These are phyloP conservation scores for Pseudochirops cupreus DNA, from an alignment of 2,797 vertebrate genomes.

Conservation along the genomic window DNA sequence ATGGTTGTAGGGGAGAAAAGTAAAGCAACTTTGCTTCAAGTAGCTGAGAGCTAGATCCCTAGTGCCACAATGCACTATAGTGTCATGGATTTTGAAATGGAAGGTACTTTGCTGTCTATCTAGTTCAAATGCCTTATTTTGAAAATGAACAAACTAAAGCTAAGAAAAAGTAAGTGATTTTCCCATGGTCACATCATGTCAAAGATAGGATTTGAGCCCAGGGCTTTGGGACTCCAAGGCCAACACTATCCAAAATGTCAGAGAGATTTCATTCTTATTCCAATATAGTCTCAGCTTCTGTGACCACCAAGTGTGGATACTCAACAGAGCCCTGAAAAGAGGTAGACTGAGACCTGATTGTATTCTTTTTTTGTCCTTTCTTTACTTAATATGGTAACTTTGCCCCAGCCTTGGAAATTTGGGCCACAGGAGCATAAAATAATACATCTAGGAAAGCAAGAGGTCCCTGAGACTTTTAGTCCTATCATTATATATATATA, in stretches of 20 bases:
- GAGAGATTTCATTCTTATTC: not conserved
- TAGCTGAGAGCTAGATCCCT: not conserved
- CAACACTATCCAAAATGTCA: not conserved
- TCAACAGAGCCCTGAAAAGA: not conserved
- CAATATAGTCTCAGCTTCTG: not conserved
- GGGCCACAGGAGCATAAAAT: not conserved
- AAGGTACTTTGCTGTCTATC: not conserved
- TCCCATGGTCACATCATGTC: not conserved
- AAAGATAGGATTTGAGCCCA: not conserved
- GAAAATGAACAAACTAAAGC: not conserved
- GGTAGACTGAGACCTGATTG: not conserved
- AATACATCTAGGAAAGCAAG: not conserved
- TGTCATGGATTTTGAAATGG: not conserved
- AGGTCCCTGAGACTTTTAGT: not conserved
- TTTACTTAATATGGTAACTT: not conserved
- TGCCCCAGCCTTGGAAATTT: not conserved
- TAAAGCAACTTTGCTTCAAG: not conserved
- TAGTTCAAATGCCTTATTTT: not conserved
- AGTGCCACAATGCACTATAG: not conserved
- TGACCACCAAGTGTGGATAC: not conserved
- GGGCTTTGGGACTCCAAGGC: not conserved
- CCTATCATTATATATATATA: not conserved
- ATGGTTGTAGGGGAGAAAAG: not conserved
- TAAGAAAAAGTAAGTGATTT: not conserved
- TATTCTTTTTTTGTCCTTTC: not conserved